These are phyloP conservation scores for Melanaphis sacchari DNA, from an alignment of 1,140 invertebrate genomes.

Conservation along the genomic window DNA sequence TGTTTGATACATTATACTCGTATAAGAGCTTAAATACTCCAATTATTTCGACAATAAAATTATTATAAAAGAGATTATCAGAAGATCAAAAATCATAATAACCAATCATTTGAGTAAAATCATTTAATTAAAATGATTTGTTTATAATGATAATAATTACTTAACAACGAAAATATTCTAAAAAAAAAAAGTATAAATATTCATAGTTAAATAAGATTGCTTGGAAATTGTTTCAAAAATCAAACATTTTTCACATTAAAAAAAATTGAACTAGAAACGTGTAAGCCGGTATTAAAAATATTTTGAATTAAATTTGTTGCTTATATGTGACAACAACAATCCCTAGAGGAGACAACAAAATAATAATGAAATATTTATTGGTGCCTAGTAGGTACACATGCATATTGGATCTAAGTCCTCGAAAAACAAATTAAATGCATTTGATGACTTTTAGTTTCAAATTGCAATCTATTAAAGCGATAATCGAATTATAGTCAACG, in stretches of 20 bases:
- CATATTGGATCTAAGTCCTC: not conserved
- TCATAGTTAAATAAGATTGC: not conserved
- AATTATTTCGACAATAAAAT: not conserved
- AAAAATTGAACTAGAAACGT: not conserved
- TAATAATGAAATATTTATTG: not conserved
- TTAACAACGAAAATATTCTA: not conserved
- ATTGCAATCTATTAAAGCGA: not conserved
- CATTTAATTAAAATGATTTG: not conserved
- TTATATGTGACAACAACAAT: not conserved
- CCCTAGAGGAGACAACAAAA: not conserved
- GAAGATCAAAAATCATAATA: not conserved
- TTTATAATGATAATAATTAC: not conserved
- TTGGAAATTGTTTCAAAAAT: not conserved
- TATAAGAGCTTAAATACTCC: not conserved
- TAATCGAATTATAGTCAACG: not conserved
- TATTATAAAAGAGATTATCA: not conserved
- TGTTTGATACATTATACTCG: not conserved
- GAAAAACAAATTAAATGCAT: not conserved
- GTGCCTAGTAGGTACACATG: not conserved
- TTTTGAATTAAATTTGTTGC: not conserved
- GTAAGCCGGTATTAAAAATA: not conserved
- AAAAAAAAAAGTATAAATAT: too few species aligned
- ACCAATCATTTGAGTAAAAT: not conserved
- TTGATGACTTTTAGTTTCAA: not conserved
- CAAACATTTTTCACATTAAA: not conserved